Evolutionary conservation across 1,140 invertebrate genomes (phyloP).

Genomic region (Hestina assimilis): DNA sequence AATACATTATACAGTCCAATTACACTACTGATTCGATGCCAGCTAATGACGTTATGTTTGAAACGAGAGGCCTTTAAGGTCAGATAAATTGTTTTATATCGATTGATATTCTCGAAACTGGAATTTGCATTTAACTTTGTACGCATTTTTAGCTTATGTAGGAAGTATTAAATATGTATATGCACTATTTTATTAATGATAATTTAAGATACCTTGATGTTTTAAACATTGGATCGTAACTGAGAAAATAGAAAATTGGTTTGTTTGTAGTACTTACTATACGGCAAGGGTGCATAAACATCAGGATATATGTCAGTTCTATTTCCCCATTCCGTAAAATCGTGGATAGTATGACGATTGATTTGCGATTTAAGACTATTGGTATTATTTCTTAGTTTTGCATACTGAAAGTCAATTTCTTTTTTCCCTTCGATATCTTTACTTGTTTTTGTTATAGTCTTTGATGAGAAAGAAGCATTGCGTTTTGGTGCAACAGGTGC

Average conservation of each 20-base stretch:
- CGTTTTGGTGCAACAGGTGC: conserved; percentile 7
- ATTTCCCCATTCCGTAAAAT: conserved; percentile 59
- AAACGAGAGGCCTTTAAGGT: too few species aligned
- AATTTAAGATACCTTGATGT: too few species aligned
- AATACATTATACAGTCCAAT: too few species aligned
- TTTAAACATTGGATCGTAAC: background rate
- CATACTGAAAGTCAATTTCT: background rate
- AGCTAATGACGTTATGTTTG: too few species aligned
- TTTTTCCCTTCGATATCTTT: conserved; percentile 5
- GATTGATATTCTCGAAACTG: too few species aligned
- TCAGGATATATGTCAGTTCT: conserved; percentile 67
- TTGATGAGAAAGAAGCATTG: background rate
- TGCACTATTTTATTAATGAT: too few species aligned
- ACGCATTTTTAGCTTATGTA: too few species aligned
- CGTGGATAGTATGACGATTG: conserved; percentile 59
- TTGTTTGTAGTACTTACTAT: conserved; percentile 52
- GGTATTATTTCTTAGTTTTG: conserved; percentile 18
- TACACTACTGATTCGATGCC: too few species aligned
- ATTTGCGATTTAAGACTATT: conserved; percentile 25
- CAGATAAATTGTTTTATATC: too few species aligned
- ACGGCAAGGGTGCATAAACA: conserved; percentile 69
- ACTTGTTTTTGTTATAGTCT: conserved; percentile 1
- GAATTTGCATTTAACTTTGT: too few species aligned
- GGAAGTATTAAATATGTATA: too few species aligned
- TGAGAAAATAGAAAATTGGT: background rate